A percentile compares a stretch with the other conserved stretches of the same genome.
Evolutionary conservation across 2,113 vertebrate genomes (phyloP).

Genomic region (Pholis gunnellus): DNA sequence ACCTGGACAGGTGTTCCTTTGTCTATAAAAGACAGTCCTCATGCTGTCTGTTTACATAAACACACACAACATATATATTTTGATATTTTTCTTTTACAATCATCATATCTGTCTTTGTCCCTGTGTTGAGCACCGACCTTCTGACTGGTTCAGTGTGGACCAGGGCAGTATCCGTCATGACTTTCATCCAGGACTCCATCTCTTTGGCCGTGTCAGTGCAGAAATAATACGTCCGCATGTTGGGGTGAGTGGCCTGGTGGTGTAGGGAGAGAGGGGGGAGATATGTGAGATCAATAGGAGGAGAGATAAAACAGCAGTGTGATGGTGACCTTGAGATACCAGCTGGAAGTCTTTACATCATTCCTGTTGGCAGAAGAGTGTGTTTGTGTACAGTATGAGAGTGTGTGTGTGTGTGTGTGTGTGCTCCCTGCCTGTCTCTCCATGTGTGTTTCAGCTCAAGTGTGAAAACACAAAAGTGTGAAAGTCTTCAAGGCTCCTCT

Average conservation of each 20-base stretch:
- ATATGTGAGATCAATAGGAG: conserved; percentile 41
- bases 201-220: conserved; percentile 96
- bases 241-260: conserved; percentile 95
- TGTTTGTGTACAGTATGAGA: not conserved
- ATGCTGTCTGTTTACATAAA: too few species aligned
- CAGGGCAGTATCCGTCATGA: conserved; percentile 96
- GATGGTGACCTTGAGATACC: conserved; percentile 19
- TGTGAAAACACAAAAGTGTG: not conserved
- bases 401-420: conserved; percentile 3
- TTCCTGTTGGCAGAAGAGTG: not conserved
- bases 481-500: conserved; percentile 10
- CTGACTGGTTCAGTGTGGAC: conserved; percentile 93
- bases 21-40: too few species aligned
- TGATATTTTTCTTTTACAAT: not conserved
- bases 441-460: not conserved
- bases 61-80: too few species aligned
- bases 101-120: not conserved
- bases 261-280: conserved; percentile 64
- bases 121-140: conserved; percentile 81
- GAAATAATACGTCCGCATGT: conserved; percentile 99
- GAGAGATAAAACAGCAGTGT: conserved; percentile 9
- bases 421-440: not conserved
- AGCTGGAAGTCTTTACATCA: conserved; percentile 19
- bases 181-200: conserved; percentile 98
- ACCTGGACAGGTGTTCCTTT: too few species aligned